Evolutionary conservation across 2,888 invertebrate genomes (phyloP), one percentile per base, ranked within the genome.

Genomic region (Diogma glabrata): DNA sequence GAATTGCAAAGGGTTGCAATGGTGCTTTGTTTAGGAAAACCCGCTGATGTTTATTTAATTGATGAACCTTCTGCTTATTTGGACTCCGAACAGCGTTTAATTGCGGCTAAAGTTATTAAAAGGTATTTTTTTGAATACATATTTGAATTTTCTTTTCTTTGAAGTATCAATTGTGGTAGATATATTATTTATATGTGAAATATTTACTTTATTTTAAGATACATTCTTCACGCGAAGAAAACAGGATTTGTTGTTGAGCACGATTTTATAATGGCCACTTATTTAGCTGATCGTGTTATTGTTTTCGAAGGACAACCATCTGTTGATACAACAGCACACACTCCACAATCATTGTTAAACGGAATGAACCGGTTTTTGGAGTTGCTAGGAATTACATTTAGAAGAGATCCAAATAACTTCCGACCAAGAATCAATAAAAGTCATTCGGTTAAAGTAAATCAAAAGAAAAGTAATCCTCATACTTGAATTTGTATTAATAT

Each of bases 191-290:
- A n/a, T 10, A 16, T 16, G 16, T 36, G 10, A 23, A 52, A 19
- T 19, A 26, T 8, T 22, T 28, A 33, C 20, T 22, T 52, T 14
- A 36, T 65, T 68, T 20, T 67, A n/a, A 84, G 84, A 63, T 99
- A 96, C 68, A 96, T 99, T 67, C 77, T 99, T 40, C 99, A 99
- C 64, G 95, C 99, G 0, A 99, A 99, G 75, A 94, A 97, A 70
- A 99, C 99, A 7, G 99, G 97, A 10, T 99, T 99, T 69, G 88
- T 99, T 14, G 99, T 99, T 2, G 99, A 99, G 81, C 99, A 99
- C 83, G 97, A 99, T 75, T 99, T 99, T 70, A 99, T 99, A 58
- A 99, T 99, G 99, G 97, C 97, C 14, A 99, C 99, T 0, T 99
- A 99, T 70, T 77, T 95, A 56, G 94, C 97, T 1, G 99, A 99